Conservation (phyloP, 2,888 invertebrate genomes). For the Imbricaverruca yamaguchii region DNA sequence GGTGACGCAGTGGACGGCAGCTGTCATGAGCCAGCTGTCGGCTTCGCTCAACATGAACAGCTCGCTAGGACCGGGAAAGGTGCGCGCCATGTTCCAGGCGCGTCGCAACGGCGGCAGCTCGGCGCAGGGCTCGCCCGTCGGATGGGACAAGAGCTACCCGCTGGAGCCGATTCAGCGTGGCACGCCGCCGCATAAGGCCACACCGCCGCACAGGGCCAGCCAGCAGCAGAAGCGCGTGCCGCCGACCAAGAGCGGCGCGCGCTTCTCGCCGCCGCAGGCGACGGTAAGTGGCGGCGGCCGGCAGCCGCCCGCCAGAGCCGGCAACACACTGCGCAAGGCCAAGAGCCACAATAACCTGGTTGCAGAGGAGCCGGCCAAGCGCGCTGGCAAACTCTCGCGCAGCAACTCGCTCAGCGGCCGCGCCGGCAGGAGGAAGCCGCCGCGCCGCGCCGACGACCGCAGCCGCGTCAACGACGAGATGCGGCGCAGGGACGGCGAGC, state of each 20-base stretch:
- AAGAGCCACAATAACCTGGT: not conserved
- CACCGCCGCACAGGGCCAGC: not conserved
- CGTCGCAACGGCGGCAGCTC: not conserved
- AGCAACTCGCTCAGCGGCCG: not conserved
- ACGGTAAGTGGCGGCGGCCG: not conserved
- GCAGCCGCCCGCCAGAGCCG: not conserved
- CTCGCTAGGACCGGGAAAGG: conserved; percentile 2
- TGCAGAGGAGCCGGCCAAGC: not conserved
- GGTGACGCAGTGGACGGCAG: not conserved
- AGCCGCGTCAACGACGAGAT: not conserved
- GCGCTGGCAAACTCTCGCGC: not conserved
- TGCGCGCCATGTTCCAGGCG: conserved; percentile 11
- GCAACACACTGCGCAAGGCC: not conserved
- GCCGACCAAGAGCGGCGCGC: not conserved
- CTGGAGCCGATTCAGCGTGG: conserved; percentile 38
- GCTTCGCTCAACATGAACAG: conserved; percentile 13
- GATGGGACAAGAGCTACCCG: conserved; percentile 37
- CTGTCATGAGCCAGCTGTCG: not conserved
- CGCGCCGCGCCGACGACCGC: not conserved
- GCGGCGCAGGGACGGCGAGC: not conserved
- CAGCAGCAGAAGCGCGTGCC: too few species aligned
- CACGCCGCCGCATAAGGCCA: not conserved
- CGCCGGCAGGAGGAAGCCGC: not conserved
- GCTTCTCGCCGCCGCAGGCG: not conserved
- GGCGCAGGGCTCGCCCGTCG: conserved; percentile 26